A percentile compares a stretch with the other conserved stretches of the same genome.
These are phyloP conservation scores for Phycodurus eques DNA, from an alignment of 2,113 vertebrate genomes.

Conservation along the genomic window DNA sequence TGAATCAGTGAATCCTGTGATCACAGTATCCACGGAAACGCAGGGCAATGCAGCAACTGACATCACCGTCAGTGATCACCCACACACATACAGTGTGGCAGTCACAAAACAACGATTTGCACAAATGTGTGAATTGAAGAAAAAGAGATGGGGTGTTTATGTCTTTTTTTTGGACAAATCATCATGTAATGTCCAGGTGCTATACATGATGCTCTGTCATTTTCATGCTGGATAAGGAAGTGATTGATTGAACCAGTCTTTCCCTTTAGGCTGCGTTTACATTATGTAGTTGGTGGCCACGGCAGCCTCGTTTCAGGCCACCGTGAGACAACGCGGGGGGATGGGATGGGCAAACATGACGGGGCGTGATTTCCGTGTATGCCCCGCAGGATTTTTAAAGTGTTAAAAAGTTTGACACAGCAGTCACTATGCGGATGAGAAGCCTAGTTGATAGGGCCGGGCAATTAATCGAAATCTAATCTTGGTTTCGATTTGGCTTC, in stretches of 20 bases:
- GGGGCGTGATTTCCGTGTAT: too few relatives aligned
- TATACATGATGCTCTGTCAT: background rate
- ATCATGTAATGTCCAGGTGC: background rate
- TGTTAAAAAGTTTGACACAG: too few relatives aligned
- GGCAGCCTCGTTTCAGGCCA: too few relatives aligned
- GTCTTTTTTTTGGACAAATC: conserved; percentile 5
- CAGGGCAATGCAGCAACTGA: conserved; percentile 19
- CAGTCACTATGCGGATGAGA: too few relatives aligned
- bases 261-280: too few relatives aligned
- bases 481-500: too few relatives aligned
- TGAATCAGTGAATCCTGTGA: conserved; percentile 29
- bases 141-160: background rate
- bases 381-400: too few relatives aligned
- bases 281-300: background rate
- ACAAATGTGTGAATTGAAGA: conserved; percentile 12
- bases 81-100: conserved; percentile 35
- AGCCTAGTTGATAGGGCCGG: too few relatives aligned
- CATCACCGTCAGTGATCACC: conserved; percentile 31
- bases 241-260: background rate
- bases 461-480: too few relatives aligned
- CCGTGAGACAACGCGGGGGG: too few relatives aligned
- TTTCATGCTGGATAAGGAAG: background rate
- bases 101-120: conserved; percentile 6
- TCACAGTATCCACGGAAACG: conserved; percentile 56
- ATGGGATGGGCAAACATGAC: too few relatives aligned